phyloP scores from a whole-genome alignment of 2,113 vertebrate species.

The Ardeotis arabs region DNA sequence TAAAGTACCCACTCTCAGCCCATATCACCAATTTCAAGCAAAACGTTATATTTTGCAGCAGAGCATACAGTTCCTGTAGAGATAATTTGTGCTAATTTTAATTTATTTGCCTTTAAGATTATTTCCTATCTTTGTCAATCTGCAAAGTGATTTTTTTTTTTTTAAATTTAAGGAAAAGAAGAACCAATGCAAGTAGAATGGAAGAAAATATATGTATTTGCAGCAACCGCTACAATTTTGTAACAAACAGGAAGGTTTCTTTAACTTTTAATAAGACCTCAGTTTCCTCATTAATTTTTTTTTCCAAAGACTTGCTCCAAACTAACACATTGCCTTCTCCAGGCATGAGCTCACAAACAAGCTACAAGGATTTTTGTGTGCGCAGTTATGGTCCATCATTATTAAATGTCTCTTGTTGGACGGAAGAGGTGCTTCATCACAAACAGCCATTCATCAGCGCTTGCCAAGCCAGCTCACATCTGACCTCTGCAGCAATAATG shows the following conservation, averaged over 20 bases:
- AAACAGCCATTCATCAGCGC: slow-evolving; percentile 92
- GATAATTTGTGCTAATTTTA: not conserved
- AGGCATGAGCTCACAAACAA: slow-evolving; percentile 53
- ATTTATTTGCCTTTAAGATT: not conserved
- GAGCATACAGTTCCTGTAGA: not conserved
- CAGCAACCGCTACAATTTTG: not conserved
- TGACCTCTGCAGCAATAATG: slow-evolving; percentile 97
- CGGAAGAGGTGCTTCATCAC: slow-evolving; percentile 87
- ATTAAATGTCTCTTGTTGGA: slow-evolving; percentile 92
- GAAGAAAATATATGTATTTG: not conserved
- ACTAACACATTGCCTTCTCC: not conserved
- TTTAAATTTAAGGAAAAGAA: not conserved
- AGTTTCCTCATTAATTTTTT: not conserved
- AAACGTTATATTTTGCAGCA: not conserved
- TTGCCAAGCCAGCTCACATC: slow-evolving; percentile 86
- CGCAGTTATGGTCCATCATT: slow-evolving; percentile 90
- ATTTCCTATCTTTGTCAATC: not conserved
- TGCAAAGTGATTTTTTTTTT: not conserved
- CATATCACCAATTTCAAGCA: not conserved
- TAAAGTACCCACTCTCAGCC: not conserved
- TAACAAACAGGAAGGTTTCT: not conserved
- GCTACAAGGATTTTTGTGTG: slow-evolving; percentile 68
- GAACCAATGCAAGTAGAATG: not conserved
- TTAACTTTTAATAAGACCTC: not conserved
- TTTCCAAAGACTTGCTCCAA: not conserved